phyloP scores from a whole-genome alignment of 2,888 invertebrate genomes.

The Tetranychus piercei region DNA sequence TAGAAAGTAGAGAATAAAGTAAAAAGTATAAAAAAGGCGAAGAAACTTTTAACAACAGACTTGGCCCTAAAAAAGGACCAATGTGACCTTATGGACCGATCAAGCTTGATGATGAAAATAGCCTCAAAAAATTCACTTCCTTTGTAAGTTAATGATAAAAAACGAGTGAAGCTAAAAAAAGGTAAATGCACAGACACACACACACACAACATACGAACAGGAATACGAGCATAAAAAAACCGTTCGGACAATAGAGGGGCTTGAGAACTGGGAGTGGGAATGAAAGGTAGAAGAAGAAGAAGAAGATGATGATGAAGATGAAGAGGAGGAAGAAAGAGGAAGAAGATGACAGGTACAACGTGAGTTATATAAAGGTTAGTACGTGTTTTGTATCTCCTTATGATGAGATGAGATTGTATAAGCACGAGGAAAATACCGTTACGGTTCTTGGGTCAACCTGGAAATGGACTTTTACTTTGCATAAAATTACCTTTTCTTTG shows the following conservation, averaged over 20 bases:
- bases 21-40: too few species aligned
- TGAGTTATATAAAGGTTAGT: too few species aligned
- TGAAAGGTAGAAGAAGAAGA: background rate
- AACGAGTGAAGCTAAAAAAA: background rate
- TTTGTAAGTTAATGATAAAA: background rate
- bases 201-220: too few species aligned
- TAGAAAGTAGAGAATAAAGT: background rate
- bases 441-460: too few species aligned
- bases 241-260: background rate
- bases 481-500: too few species aligned
- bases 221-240: background rate
- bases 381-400: too few species aligned
- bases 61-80: background rate
- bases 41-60: background rate
- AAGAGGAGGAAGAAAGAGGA: background rate
- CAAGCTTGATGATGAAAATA: too few species aligned
- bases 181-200: too few species aligned
- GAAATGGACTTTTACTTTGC: too few species aligned
- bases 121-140: background rate
- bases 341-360: too few species aligned
- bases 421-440: too few species aligned
- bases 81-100: background rate
- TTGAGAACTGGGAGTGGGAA: background rate
- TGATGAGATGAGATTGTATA: too few species aligned
- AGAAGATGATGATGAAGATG: background rate